Percentiles rank a stretch among this genome's conserved stretches.
phyloP scores from a whole-genome alignment of 2,113 vertebrate species.

The Cryptotis parvus region DNA sequence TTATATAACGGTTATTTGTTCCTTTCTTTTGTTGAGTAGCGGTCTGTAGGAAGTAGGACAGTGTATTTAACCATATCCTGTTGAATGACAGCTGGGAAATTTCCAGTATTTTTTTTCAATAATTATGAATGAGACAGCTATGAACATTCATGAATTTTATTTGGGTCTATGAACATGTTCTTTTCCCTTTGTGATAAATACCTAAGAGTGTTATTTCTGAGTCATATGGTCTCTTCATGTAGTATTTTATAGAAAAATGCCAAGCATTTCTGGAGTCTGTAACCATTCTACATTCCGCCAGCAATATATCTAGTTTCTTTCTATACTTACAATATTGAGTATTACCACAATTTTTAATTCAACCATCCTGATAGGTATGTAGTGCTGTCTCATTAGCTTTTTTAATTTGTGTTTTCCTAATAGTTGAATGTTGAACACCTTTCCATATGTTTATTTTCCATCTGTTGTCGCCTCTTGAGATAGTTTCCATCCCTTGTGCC shows the following conservation, averaged over 20 bases:
- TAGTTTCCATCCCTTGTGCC: not conserved
- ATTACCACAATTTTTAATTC: not conserved
- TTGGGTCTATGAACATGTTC: not conserved
- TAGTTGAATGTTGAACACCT: not conserved
- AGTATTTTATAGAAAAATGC: slow-evolving; percentile 15
- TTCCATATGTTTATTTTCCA: not conserved
- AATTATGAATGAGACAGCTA: not conserved
- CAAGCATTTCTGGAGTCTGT: not conserved
- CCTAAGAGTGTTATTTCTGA: not conserved
- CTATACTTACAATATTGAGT: not conserved
- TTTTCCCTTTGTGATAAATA: slow-evolving; percentile 18
- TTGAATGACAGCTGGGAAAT: not conserved
- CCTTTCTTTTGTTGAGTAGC: not conserved
- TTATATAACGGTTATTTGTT: not conserved
- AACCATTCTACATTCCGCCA: not conserved
- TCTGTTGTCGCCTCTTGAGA: not conserved
- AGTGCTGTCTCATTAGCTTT: not conserved
- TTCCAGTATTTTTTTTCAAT: not conserved
- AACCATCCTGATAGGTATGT: not conserved
- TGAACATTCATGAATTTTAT: not conserved
- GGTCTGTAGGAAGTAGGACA: not conserved
- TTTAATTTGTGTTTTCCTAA: slow-evolving; percentile 40
- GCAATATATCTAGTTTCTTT: not conserved
- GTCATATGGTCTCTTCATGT: not conserved
- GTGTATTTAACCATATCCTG: not conserved